Conservation (phyloP, 2,113 vertebrate species). For the Pyxicephalus adspersus region DNA sequence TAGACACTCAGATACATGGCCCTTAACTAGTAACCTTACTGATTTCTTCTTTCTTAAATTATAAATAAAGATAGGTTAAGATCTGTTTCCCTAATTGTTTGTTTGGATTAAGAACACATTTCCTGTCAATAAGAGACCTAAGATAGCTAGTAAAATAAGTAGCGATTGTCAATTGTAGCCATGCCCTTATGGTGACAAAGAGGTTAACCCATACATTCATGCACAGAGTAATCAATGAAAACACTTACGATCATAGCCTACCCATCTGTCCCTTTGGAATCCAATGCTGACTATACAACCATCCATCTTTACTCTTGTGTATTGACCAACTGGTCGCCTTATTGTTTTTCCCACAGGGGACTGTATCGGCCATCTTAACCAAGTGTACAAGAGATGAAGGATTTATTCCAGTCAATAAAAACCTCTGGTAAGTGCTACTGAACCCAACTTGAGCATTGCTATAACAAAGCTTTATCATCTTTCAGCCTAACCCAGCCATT, state of each 20-base stretch:
- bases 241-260: constrained; percentile 53
- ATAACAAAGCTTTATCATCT: constrained; percentile 7
- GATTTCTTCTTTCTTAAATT: not conserved
- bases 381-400: constrained; percentile 72
- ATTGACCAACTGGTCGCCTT: constrained; percentile 63
- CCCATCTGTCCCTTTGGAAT: constrained; percentile 65
- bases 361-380: constrained; percentile 72
- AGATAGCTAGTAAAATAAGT: too few relatives aligned
- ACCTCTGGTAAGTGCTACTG: constrained; percentile 78
- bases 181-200: constrained; percentile 10
- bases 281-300: constrained; percentile 61
- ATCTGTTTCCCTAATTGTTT: not conserved
- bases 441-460: constrained; percentile 69
- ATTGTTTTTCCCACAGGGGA: constrained; percentile 70
- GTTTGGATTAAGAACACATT: constrained; percentile 10
- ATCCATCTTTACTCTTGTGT: constrained; percentile 68
- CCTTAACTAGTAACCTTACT: not conserved
- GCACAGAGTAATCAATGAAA: constrained; percentile 56
- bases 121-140: not conserved
- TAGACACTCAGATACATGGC: too few relatives aligned
- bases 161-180: not conserved
- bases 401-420: constrained; percentile 80
- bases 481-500: constrained; percentile 1
- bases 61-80: too few relatives aligned
- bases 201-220: constrained; percentile 55